Conservation (phyloP, 53 echinoderm and acorn worm species). For the Luidia sarsii region DNA sequence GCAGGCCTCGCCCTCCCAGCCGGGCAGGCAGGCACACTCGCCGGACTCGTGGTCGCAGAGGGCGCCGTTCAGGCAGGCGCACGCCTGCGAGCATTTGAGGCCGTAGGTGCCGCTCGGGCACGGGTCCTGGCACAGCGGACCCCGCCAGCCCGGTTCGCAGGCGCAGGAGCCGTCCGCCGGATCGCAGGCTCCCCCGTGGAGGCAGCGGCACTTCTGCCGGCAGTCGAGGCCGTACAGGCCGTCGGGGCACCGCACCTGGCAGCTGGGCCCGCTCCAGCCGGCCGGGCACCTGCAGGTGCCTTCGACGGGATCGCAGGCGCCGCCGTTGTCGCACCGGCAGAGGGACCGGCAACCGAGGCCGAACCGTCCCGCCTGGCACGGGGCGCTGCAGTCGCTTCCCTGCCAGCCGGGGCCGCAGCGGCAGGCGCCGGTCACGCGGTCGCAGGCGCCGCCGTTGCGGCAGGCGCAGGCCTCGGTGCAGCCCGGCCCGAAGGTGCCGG, state of each 20-base stretch:
- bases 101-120: constrained; percentile 58
- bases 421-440: constrained; percentile 66
- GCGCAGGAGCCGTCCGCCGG: constrained; percentile 57
- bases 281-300: constrained; percentile 78
- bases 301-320: constrained; percentile 61
- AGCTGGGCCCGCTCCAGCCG: constrained; percentile 77
- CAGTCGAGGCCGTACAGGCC: constrained; percentile 66
- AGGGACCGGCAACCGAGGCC: constrained; percentile 39
- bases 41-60: constrained; percentile 57
- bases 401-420: constrained; percentile 80
- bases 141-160: constrained; percentile 63
- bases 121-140: constrained; percentile 28
- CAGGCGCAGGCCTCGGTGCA: constrained; percentile 67
- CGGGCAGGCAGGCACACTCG: constrained; percentile 58
- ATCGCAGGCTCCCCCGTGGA: constrained; percentile 52
- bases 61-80: constrained; percentile 64
- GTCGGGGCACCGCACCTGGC: constrained; percentile 43
- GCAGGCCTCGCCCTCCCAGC: constrained; percentile 63
- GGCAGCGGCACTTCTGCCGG: constrained; percentile 49
- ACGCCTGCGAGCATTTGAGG: constrained; percentile 36
- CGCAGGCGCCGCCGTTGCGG: constrained; percentile 62
- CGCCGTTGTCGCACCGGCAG: constrained; percentile 61
- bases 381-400: constrained; percentile 55
- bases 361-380: constrained; percentile 50
- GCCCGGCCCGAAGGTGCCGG: constrained; percentile 55